Base-by-base conservation (phyloP, 1,140 invertebrate genomes). In the Melitaea cinxia region DNA sequence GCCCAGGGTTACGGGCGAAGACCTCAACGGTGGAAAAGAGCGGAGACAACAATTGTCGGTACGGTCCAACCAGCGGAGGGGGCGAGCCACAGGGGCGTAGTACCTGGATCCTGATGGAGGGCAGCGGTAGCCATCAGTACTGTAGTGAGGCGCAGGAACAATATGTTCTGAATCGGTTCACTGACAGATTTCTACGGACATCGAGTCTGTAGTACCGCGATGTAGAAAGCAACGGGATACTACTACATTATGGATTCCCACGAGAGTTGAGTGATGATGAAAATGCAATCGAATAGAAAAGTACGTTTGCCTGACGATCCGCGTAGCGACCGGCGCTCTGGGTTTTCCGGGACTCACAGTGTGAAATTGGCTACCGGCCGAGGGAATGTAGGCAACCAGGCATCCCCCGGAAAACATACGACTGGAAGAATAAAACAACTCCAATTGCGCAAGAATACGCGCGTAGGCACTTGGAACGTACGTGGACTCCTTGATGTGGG, bases 391-490 rank as follows among this genome's bases (percentile, higher is more conserved):
- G 60, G 60, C 33, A 30, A 62, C 59, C 59, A 65, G 54, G 63
- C 26, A 28, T 28, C 63, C 47, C 23, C 28, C n/a, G 24, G 63
- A 37, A 58, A 69, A 63, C 7, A 14, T n/a, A n/a, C 49, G 58
- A 42, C 56, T 39, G 49, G 47, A 59, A 50, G 60, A 69, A 61
- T n/a, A n/a, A n/a, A 30, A 12, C 14, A 12, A 39, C n/a, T 55
- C 15, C 7, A 50, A 12, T 10, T 19, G 1, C 30, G 26, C 14
- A 55, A 55, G n/a, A 35, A n/a, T 12, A 12, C 42, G 24, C 42
- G 53, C 6, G 62, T 68, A 39, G 65, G 65, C 4, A 68, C 66
- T 10, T 68, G 66, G 59, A 68, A 68, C 47, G 54, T 68, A 52
- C 53, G 59, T 12, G 66, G 66, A 26, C 53, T 68, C 45, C 19